Base-by-base conservation (phyloP, 2,797 vertebrate species). In the Phaenicophaeus curvirostris region DNA sequence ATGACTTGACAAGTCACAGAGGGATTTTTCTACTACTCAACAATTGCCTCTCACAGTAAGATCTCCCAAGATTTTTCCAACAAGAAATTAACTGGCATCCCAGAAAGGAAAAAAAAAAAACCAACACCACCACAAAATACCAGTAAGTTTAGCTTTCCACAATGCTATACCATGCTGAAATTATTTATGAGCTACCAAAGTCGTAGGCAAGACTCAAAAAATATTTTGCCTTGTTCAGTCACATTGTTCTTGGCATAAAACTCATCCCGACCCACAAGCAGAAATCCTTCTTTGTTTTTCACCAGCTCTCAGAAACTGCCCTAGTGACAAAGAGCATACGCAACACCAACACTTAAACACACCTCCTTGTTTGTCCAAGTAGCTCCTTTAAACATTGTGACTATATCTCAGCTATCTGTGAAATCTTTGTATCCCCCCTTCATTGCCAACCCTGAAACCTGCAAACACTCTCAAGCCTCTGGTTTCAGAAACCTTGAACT, bases 401-500 rank as follows among this genome's bases (percentile, higher is more conserved):
- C 66, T 33, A 17, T 30, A 27, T 2, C 53, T 55, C 33, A 8
- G 33, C 27, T 82, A 33, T 16, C 65, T 72, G 30, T 35, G 80
- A 92, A 85, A 88, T 72, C 76, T 31, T 5, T 63, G 6, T 28
- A 55, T 71, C 51, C 51, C 42, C 41, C 59, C 30, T 53, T 57
- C 65, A 33, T 19, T 74, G 76, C 63, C 35, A 83, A 51, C 25
- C 30, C 59, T 65, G 19, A 77, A 87, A 87, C n/a, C 41, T 79
- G 63, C 13, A 63, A 50, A 59, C 71, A 83, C 87, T 92, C 86
- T 82, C 75, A 33, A 62, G 59, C 57, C 59, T 53, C 80, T 76
- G 17, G 16, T 59, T 95, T 83, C 82, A 77, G 79, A 62, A 92
- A 66, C 85, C 85, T 66, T 83, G 85, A 50, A 85, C 67, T 91